Evolutionary conservation across 35 echinoderm and acorn worm genomes (phyloP), one percentile per base, ranked within the genome.

Genomic region (Patiria miniata): DNA sequence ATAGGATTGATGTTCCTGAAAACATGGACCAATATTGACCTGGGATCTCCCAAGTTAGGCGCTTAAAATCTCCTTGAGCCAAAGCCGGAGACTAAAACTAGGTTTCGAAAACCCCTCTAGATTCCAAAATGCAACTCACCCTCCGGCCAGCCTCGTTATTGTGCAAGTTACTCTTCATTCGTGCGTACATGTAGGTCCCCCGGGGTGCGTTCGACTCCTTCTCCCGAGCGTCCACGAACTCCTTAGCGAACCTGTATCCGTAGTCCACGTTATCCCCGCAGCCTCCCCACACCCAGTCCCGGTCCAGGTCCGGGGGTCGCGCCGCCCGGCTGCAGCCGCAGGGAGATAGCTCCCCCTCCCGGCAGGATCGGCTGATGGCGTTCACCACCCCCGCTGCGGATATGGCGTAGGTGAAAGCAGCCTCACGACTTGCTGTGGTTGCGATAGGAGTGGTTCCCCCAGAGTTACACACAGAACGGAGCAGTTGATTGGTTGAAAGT

Each of bases 201-300:
- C 84, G 52, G 19, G 81, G 61, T 5, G 92, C 89, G 39, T 92
- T 99, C 1, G 77, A 82, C 30, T 99, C 96, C 83, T 81, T 94
- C 60, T 99, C 96, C 7, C 79, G 90, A 15, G 89, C 89, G 40
- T 99, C 96, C 37, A 99, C 96, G 59, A 99, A 99, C 68, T 99
- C 77, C 39, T 81, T 88, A 8, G 89, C 93, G 76, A 99, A 99
- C 26, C 89, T 81, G 40, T 92, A 95, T 23, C 96, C 96, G 65
- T 99, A 99, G 83, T 99, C 96, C 19, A 99, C 86, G 83, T 99
- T 92, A 69, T 99, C 96, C 15, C 96, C 96, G 54, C 96, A 99
- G 32, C 96, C 96, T 78, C 96, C 92, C 96, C 96, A 99, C 40
- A 94, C 86, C 96, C 96, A 99, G 34, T 94, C 89, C 59, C 79